Evolutionary conservation across 2,113 vertebrate species (phyloP).

Genomic region (Hyla sarda): DNA sequence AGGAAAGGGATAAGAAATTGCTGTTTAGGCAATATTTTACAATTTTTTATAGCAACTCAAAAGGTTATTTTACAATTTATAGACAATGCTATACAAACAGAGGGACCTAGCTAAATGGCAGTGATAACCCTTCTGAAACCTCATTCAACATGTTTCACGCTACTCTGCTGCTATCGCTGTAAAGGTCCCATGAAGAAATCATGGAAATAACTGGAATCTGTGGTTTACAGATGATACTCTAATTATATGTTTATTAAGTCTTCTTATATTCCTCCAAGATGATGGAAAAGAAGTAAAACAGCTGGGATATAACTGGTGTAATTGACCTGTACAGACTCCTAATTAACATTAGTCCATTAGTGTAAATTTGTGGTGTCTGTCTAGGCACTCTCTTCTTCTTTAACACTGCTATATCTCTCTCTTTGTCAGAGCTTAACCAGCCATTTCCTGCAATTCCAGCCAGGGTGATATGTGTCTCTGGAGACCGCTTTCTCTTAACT

Average conservation of each 20-base stretch:
- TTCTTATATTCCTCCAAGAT: constrained; percentile 35
- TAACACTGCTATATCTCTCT: constrained; percentile 38
- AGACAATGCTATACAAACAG: background rate
- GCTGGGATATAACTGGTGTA: constrained; percentile 50
- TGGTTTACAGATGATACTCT: constrained; percentile 34
- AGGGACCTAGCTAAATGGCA: background rate
- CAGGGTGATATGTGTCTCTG: constrained; percentile 57
- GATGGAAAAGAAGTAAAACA: constrained; percentile 23
- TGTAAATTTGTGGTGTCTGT: constrained; percentile 52
- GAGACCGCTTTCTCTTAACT: constrained; percentile 60
- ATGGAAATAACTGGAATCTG: background rate
- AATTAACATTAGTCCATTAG: constrained; percentile 59
- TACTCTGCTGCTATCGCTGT: background rate
- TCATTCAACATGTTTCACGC: background rate
- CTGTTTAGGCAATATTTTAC: background rate
- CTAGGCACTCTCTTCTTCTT: constrained; percentile 32
- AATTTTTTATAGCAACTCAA: background rate
- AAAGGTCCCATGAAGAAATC: background rate
- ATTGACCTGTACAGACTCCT: constrained; percentile 54
- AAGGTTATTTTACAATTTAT: background rate
- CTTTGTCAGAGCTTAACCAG: constrained; percentile 55
- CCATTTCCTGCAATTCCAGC: constrained; percentile 56
- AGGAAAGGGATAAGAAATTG: too few relatives aligned
- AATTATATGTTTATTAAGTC: constrained; percentile 52
- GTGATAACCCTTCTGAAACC: background rate